Percentiles rank a stretch among this genome's conserved stretches.
These are phyloP conservation scores for Protophormia terraenovae DNA, from an alignment of 2,888 invertebrate species.

Conservation along the genomic window DNA sequence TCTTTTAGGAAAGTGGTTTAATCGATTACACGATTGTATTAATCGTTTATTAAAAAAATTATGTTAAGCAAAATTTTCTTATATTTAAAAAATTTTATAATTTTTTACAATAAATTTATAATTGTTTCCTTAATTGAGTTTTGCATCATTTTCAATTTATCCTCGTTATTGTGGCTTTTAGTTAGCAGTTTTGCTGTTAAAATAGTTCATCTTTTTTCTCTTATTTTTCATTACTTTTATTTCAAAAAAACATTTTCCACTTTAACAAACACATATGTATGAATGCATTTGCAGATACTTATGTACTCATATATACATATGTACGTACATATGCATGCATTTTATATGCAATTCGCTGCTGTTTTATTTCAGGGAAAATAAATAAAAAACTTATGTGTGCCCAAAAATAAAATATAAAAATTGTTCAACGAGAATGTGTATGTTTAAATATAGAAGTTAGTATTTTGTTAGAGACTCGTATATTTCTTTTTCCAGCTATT, in stretches of 20 bases:
- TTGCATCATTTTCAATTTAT: not conserved
- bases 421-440: not conserved
- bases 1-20: no score
- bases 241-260: conserved; percentile 54
- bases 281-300: not conserved
- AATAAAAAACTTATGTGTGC: conserved; percentile 32
- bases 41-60: no score
- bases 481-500: not conserved
- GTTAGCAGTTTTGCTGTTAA: not conserved
- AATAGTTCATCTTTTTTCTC: conserved; percentile 40
- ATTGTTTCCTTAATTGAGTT: no score
- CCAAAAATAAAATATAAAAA: conserved; percentile 16
- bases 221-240: conserved; percentile 9
- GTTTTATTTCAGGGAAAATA: conserved; percentile 38
- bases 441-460: not conserved
- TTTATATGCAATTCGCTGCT: conserved; percentile 10
- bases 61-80: no score
- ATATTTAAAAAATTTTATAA: no score
- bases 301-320: not conserved
- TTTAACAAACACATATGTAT: conserved; percentile 47
- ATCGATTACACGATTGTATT: no score
- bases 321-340: not conserved
- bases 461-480: not conserved
- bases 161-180: not conserved
- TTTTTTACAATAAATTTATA: no score